Percentiles rank a stretch among this genome's conserved stretches.
Conservation (phyloP, 2,113 vertebrate genomes). For the Chamaea fasciata region DNA sequence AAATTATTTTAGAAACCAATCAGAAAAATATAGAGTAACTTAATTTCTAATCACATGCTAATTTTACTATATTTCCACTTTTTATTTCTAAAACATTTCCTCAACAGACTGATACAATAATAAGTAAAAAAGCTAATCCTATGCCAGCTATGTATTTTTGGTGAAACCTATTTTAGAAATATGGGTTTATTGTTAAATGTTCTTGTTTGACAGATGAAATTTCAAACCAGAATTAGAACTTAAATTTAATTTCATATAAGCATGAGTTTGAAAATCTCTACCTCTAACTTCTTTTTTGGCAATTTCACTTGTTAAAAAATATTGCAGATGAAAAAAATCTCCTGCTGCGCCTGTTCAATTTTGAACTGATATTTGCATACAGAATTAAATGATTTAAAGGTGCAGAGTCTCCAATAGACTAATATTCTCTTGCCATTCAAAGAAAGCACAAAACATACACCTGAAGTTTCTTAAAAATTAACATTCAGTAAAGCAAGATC, state of each 20-base stretch:
- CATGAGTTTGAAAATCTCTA: background rate
- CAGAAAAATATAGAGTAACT: background rate
- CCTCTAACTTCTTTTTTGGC: background rate
- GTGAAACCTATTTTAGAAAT: background rate
- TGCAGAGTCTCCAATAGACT: background rate
- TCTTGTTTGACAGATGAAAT: background rate
- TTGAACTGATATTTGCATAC: background rate
- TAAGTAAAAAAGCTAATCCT: background rate
- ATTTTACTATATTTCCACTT: background rate
- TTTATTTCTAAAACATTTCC: background rate
- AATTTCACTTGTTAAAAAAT: background rate
- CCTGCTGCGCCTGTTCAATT: background rate
- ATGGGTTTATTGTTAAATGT: background rate
- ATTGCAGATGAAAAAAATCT: background rate
- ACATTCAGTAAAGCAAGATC: background rate
- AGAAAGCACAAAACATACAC: background rate
- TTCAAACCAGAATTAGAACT: background rate
- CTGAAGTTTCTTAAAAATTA: background rate
- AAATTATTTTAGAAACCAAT: constrained; percentile 34
- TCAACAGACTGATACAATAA: background rate
- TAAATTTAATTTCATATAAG: background rate
- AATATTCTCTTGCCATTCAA: background rate
- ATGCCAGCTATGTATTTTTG: background rate
- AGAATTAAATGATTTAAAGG: background rate
- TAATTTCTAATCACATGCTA: constrained; percentile 1